Base-by-base conservation (phyloP, 2,113 vertebrate genomes). In the Myodes glareolus region DNA sequence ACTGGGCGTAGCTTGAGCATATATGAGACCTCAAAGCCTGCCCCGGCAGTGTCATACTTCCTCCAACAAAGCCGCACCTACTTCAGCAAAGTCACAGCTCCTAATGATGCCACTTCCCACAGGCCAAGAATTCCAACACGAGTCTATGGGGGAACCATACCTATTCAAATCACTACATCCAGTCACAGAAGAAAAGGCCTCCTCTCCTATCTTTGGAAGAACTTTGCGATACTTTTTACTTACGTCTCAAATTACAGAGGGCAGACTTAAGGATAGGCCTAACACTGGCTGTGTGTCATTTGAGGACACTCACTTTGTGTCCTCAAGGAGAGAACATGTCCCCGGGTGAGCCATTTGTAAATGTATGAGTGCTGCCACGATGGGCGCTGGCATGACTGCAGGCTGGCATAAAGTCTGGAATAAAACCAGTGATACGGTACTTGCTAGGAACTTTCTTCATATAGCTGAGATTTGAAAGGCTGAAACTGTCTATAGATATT, bases 181-280 rank as follows among this genome's bases (percentile, higher is more conserved):
- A 11, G 13, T 52, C 31, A 65, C 1, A 0, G 17, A 90, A 72
- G 19, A 70, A 88, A 36, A 70, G n/a, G 91, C 50, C 14, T 67
- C 36, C 36, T 50, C 5, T 33, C 17, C 58, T 95, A 27, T 81
- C 52, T 42, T 58, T 50, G 4, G 42, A 89, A 91, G 50, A 92
- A 16, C 2, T 75, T n/a, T 89, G 63, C 19, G 68, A 39, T 25
- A 65, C 78, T 70, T 88, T 78, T 27, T 67, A 27, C 12, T 89
- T 90, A 23, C 93, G 36, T 94, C 61, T 94, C 45, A 72, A 94
- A 89, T 91, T 87, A 68, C 8, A 42, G 31, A 93, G 82, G 27
- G 65, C 67, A 8, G 67, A 86, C 47, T 65, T 92, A 42, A 93
- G 33, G 36, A 68, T 33, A 9, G 50, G 47, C n/a, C 81, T 90